Evolutionary conservation across 2,888 invertebrate species (phyloP), one percentile per base, ranked within the genome.

Genomic region (Rotaria magnacalcarata): DNA sequence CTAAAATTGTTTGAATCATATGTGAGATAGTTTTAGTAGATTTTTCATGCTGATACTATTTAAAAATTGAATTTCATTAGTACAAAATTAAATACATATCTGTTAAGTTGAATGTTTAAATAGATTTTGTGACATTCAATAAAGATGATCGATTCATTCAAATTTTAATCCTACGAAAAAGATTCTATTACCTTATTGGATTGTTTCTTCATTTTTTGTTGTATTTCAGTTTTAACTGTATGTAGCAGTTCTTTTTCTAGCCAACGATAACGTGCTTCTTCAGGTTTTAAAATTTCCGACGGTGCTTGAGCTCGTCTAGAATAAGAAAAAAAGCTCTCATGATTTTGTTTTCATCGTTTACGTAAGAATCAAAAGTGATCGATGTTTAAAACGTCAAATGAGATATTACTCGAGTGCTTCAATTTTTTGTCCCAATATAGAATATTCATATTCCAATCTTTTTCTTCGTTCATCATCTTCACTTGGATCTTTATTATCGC

Each of bases 401-500:
- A 34, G 34, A 16, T 52, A 10, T 52, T 80, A 80, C 80, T 80
- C 1, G 21, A 80, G n/a, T 47, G 47, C 19, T 8, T 8, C 47
- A 47, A 80, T 80, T n/a, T 47, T 80, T 47, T 80, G 80, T 47
- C 80, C 80, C n/a, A 80, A 47, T 24, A 80, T 47, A 4, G 47
- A 43, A 47, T 80, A 47, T 80, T 80, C 80, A 47, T 80, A 80
- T n/a, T 80, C 24, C 14, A 80, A 47, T 47, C 80, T 4, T 80
- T 80, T 80, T n/a, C 47, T 10, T 80, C 47, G 14, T 80, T 80
- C 80, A 47, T 80, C 80, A 47, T 47, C 80, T 47, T 80, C 80
- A n/a, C 11, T 43, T 24, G 80, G 47, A 47, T 80, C 80, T 4
- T 41, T 67, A 34, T 19, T 67, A 34, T 67, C 67, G 34, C 34